Evolutionary conservation across 2,888 invertebrate species (phyloP).

Genomic region (Hyposoter dolosus): DNA sequence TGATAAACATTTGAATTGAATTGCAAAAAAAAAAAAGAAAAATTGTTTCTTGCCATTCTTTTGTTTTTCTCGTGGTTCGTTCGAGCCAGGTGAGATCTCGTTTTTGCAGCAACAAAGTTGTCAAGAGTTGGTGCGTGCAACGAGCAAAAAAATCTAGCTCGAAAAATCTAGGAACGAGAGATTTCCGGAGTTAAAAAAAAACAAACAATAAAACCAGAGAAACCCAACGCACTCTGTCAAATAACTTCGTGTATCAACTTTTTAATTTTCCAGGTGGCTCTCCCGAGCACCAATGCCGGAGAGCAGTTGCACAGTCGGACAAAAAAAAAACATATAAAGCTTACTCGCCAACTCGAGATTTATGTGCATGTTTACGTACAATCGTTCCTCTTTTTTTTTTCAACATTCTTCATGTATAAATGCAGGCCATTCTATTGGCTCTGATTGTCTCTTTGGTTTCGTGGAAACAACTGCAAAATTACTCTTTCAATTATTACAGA

Average conservation of each 20-base stretch:
- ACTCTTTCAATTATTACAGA: background rate
- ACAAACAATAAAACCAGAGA: background rate
- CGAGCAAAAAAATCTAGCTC: constrained; percentile 30
- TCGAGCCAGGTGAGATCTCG: constrained; percentile 36
- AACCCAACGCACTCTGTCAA: constrained; percentile 56
- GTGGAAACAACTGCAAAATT: background rate
- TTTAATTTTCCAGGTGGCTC: constrained; percentile 61
- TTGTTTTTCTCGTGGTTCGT: constrained; percentile 25
- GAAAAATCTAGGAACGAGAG: constrained; percentile 27
- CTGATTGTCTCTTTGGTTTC: background rate
- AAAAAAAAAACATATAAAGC: constrained; percentile 5
- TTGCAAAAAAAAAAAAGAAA: background rate
- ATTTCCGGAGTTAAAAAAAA: background rate
- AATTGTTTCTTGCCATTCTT: background rate
- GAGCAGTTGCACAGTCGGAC: constrained; percentile 39
- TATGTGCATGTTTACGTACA: constrained; percentile 8
- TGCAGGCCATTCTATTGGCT: background rate
- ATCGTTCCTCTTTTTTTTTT: constrained; percentile 1
- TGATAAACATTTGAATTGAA: constrained; percentile 2
- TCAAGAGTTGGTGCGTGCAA: constrained; percentile 58
- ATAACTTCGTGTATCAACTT: constrained; percentile 65
- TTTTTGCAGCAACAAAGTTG: constrained; percentile 31
- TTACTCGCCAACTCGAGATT: constrained; percentile 43
- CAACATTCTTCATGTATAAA: background rate
- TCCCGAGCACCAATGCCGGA: constrained; percentile 27